Base-by-base conservation (phyloP, 1,140 invertebrate species). In the Brachionus sp. region DNA sequence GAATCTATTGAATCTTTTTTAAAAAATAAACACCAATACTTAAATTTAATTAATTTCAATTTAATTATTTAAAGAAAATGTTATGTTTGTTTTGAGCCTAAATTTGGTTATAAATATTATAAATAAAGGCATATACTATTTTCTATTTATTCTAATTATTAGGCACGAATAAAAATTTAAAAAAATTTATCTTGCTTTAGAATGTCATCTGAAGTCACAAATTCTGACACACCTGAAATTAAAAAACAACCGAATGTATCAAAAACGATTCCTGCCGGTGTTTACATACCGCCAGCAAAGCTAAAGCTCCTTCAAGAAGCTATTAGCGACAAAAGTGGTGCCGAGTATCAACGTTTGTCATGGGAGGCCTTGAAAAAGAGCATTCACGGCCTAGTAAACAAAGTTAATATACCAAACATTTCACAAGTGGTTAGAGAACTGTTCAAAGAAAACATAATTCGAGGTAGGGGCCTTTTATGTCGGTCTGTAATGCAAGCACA, bases 321-420 rank as follows among this genome's bases (percentile, higher is more conserved):
- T 50, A 84, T 84, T 42, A 68, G 19, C n/a, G 84, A 85, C 44
- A 85, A 85, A 80, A 35, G 62, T 53, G 95, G 94, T 85, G 92
- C 93, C 12, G 94, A 94, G 9, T 99, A 95, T 90, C 98, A 99
- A 89, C 90, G 97, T 85, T 93, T 99, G 12, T 93, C 97, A 2
- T 99, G 97, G 98, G 97, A 99, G 91, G 95, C 95, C 0, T 88
- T 99, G 13, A 99, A 99, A 87, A 99, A 99, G 87, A 98, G 95
- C n/a, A 96, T 99, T 84, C 96, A 98, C 87, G 97, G 98, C 87
- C 92, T 94, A 84, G 96, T 99, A 66, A 99, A 99, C 89, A 99
- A 98, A 91, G 93, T 99, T 0, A 99, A 98, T 86, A 93, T 94
- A 0, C 93, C 94, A 0, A 99, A 99, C 87, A 95, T 99, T 84